Evolutionary conservation across 2,113 vertebrate species (phyloP).

Genomic region (Meriones unguiculatus): DNA sequence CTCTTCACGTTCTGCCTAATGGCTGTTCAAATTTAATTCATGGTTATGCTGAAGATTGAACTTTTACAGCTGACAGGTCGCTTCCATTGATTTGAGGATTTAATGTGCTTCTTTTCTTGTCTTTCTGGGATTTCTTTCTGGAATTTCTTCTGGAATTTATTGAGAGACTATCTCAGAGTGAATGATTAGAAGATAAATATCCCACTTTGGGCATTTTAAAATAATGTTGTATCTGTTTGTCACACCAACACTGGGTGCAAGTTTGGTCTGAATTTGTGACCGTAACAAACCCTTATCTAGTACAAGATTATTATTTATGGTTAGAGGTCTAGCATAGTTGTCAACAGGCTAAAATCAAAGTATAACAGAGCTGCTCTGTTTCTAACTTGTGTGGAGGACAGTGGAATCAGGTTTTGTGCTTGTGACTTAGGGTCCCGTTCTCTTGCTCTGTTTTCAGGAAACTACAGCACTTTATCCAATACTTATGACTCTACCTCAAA

Average conservation of each 20-base stretch:
- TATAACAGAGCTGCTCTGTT: background rate
- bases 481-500: background rate
- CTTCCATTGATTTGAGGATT: background rate
- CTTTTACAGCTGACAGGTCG: background rate
- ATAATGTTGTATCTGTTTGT: slow-evolving; percentile 2
- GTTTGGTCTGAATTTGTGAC: background rate
- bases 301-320: background rate
- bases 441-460: background rate
- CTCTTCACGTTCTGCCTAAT: background rate
- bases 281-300: background rate
- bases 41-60: background rate
- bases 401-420: background rate
- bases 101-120: background rate
- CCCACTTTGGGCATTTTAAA: background rate
- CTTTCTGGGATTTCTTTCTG: background rate
- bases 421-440: background rate
- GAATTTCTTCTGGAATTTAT: background rate
- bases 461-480: accelerated
- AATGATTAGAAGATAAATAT: background rate
- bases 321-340: background rate
- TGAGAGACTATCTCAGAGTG: background rate
- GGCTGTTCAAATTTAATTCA: background rate
- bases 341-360: background rate
- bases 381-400: background rate
- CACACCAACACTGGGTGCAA: background rate